Conservation (phyloP, 2,113 vertebrate species). For the Protobothrops flavoviridis region DNA sequence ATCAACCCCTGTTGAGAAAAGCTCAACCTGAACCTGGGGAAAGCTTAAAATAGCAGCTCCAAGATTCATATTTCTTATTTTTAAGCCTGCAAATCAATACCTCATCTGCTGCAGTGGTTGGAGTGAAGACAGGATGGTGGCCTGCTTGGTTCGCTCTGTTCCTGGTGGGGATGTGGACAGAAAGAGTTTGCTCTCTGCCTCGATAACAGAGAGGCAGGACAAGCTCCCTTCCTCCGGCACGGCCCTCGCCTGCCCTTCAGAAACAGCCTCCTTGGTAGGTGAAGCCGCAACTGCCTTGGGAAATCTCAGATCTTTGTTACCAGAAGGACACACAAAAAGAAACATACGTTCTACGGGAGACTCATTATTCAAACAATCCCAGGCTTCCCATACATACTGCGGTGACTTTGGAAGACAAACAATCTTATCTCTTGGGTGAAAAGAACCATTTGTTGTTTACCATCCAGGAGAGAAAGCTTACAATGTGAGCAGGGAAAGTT, state of each 20-base stretch:
- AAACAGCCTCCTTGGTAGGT: constrained; percentile 44
- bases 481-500: constrained; percentile 47
- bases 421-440: constrained; percentile 81
- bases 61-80: background rate
- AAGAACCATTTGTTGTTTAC: constrained; percentile 79
- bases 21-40: background rate
- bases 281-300: constrained; percentile 61
- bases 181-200: constrained; percentile 51
- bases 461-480: constrained; percentile 62
- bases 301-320: constrained; percentile 64
- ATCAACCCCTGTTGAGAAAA: background rate
- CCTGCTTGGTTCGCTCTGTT: background rate
- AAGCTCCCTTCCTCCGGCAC: constrained; percentile 49
- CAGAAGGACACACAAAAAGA: constrained; percentile 68
- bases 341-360: constrained; percentile 66
- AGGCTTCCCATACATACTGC: constrained; percentile 56
- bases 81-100: background rate
- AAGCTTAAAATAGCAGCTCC: constrained; percentile 5
- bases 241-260: constrained; percentile 48
- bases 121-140: constrained; percentile 28
- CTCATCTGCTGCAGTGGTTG: constrained; percentile 17
- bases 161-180: constrained; percentile 56
- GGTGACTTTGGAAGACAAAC: constrained; percentile 78
- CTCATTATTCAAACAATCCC: constrained; percentile 77
- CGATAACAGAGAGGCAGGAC: constrained; percentile 50